phyloP scores from a whole-genome alignment of 2,888 invertebrate genomes.

The Ochlodes sylvanus region DNA sequence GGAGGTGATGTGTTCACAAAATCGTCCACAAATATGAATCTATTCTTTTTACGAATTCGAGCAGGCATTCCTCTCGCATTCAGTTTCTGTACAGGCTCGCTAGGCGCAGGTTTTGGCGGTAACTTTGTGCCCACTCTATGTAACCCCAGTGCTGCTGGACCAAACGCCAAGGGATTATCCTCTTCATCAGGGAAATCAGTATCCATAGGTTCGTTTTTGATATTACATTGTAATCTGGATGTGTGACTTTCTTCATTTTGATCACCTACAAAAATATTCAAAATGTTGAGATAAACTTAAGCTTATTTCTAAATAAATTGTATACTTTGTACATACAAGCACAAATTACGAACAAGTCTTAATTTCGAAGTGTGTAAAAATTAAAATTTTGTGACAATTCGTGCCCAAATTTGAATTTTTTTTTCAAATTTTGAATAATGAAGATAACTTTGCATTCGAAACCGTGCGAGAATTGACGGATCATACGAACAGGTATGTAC shows the following conservation, averaged over 20 bases:
- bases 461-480: slow-evolving; percentile 42
- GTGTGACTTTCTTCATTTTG: slow-evolving; percentile 62
- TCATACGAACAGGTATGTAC: slow-evolving; percentile 15
- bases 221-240: slow-evolving; percentile 61
- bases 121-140: slow-evolving; percentile 92
- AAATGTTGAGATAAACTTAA: slow-evolving; percentile 8
- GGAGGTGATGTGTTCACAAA: slow-evolving; percentile 91
- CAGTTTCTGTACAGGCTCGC: slow-evolving; percentile 91
- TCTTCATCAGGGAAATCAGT: slow-evolving; percentile 88
- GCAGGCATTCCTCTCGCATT: slow-evolving; percentile 96
- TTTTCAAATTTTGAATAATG: slow-evolving; percentile 82
- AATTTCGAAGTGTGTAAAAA: slow-evolving; percentile 39
- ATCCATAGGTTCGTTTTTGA: slow-evolving; percentile 87
- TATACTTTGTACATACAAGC: neutral
- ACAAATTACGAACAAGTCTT: slow-evolving; percentile 39
- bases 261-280: slow-evolving; percentile 59
- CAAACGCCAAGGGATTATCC: slow-evolving; percentile 89
- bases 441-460: slow-evolving; percentile 50
- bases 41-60: slow-evolving; percentile 94
- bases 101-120: slow-evolving; percentile 89
- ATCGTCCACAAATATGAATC: slow-evolving; percentile 95
- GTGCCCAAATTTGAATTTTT: slow-evolving; percentile 76
- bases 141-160: slow-evolving; percentile 91
- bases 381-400: slow-evolving; percentile 62
- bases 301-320: neutral